Evolutionary conservation across 1,140 invertebrate genomes (phyloP), one percentile per base, ranked within the genome.

Genomic region (Drosophila orosa): DNA sequence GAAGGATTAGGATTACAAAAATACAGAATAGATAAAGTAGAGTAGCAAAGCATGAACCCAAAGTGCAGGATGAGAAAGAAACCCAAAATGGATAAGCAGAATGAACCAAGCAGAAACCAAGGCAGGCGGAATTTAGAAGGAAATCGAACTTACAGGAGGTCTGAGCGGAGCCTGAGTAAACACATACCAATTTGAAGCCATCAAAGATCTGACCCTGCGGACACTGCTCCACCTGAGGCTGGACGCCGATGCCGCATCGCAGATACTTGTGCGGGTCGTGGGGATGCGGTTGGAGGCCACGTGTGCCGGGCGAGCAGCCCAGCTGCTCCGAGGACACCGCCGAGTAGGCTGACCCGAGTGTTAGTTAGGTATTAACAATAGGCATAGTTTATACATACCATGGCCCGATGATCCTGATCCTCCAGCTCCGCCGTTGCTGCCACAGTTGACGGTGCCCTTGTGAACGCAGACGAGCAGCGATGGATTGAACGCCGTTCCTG

Each of bases 401-500:
- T 74, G 52, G 12, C 37, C 59, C 5, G 7, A 1, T 15, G n/a
- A n/a, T 19, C 6, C 40, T 15, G 10, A 17, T 15, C 24, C 42
- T 19, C 37, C 44, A 13, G 10, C 2, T 33, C 24, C 59, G 15
- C 45, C 33, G 15, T 31, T 8, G 5, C 3, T 19, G 5, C 80
- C 65, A 67, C 92, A 93, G 12, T 92, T 63, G 7, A 95, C 95
- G 44, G 94, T 94, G 31, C 93, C 87, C 3, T 94, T 93, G 92
- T 93, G 94, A 85, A 95, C 95, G 74, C 95, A 96, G 15, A 93
- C 91, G 8, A 92, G 91, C 1, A 92, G 81, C 5, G 83, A 45
- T 0, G 94, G 92, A 91, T 95, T 95, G 68, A 95, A 96, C 0
- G 94, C 92, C 2, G 95, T 95, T n/a, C 95, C 95, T 2, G 94